Evolutionary conservation across 2,888 invertebrate species (phyloP).

Genomic region (Carcina quercana): DNA sequence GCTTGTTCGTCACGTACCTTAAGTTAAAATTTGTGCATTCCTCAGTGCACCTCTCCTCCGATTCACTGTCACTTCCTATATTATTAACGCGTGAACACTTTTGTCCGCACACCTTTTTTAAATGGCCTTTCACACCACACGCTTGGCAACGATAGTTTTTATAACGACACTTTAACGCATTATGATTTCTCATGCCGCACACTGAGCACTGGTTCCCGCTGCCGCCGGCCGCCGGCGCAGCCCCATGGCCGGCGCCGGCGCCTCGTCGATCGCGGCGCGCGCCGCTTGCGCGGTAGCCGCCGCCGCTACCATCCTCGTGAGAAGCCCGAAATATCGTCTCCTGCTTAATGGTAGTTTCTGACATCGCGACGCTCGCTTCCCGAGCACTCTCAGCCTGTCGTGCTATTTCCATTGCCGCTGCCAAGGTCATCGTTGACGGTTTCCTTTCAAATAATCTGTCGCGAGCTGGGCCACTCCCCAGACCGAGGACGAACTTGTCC

Average conservation of each 20-base stretch:
- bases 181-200: conserved; percentile 11
- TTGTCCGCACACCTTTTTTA: conserved; percentile 11
- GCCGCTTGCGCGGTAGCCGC: background rate
- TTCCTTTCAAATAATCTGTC: conserved; percentile 10
- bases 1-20: no score
- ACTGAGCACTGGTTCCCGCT: conserved; percentile 1
- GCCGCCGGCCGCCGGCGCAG: background rate
- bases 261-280: no score
- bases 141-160: conserved; percentile 12
- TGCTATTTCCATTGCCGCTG: conserved; percentile 13
- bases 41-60: no score
- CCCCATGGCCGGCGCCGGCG: background rate
- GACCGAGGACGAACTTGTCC: conserved; percentile 12
- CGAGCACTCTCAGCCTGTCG: conserved; percentile 8
- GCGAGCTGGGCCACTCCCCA: conserved; percentile 8
- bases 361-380: background rate
- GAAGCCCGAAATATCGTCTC: no score
- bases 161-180: conserved; percentile 8
- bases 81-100: background rate
- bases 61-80: no score
- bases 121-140: conserved; percentile 14
- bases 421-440: conserved; percentile 3
- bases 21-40: no score
- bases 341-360: background rate
- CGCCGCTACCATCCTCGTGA: no score